Base-by-base conservation (phyloP, 1,140 invertebrate genomes). In the Rhopalosiphum maidis region DNA sequence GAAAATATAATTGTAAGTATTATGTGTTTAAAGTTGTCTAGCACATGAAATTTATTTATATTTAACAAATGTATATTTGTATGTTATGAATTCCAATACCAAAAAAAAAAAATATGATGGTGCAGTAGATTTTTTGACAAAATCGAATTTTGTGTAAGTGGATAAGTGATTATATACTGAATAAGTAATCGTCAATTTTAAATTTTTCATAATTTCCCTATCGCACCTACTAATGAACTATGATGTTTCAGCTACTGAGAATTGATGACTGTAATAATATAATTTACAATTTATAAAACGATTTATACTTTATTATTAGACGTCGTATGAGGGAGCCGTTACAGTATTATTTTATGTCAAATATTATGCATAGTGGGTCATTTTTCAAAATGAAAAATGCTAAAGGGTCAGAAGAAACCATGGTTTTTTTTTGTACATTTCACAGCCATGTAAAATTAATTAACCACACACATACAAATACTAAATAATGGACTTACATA, bases 271-370 rank as follows among this genome's bases (percentile, higher is more conserved):
- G 25, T 25, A 30, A 60, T 60, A 60, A 60, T 68, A 55, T 55
- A 25, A 30, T 11, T 11, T n/a, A n/a, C 60, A 77, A 35, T 68
- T n/a, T 18, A 77, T n/a, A n/a, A 77, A 77, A n/a, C n/a, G 0
- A n/a, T 18, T 4, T n/a, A n/a, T n/a, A 77, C n/a, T n/a, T 18
- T n/a, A 77, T 77, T 77, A 77, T 77, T n/a, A 77, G 30, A 9
- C 60, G 4, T 68, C 30, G 4, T 68, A n/a, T 60, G 55, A 60
- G 25, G 30, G 60, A 68, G 60, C 4, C 8, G 60, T 77, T 77
- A n/a, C n/a, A 77, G n/a, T 77, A 77, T 77, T 77, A 77, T 77
- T 77, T 77, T 77, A 77, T 68, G 60, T 68, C 60, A 30, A 68
- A 68, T 68, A 68, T 68, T 68, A 68, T 77, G 60, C 18, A 77